Conservation (phyloP, 1,140 invertebrate species). For the Megalopta genalis region DNA sequence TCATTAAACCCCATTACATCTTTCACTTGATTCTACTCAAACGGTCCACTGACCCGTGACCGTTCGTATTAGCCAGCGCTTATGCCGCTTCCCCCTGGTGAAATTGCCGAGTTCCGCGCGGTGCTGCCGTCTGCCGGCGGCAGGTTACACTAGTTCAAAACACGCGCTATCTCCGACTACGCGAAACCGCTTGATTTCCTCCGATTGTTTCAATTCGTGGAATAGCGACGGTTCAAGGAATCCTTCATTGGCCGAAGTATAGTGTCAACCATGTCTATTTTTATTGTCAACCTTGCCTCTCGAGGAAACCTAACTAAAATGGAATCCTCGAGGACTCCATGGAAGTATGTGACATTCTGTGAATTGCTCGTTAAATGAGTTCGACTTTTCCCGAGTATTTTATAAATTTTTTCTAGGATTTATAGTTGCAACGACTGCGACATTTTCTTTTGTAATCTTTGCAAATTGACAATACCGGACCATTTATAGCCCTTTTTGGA, state of each 20-base stretch:
- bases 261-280: not conserved
- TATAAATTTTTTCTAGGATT: no score
- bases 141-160: constrained; percentile 1
- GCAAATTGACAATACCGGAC: no score
- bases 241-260: not conserved
- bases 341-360: no score
- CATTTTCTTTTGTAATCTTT: no score
- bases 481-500: no score
- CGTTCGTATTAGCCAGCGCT: constrained; percentile 45
- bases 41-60: not conserved
- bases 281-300: not conserved
- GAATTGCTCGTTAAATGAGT: no score
- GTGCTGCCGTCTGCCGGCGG: not conserved
- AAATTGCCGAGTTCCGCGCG: constrained; percentile 44
- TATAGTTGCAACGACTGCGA: no score
- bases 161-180: not conserved
- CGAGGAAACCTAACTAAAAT: not conserved
- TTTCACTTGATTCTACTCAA: constrained; percentile 19
- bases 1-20: not conserved
- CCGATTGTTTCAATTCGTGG: not conserved
- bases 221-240: not conserved
- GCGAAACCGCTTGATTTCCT: not conserved
- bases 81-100: no score
- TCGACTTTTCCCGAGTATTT: no score
- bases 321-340: not conserved